Base-by-base conservation (phyloP, 2,797 vertebrate species). In the Champsocephalus gunnari region DNA sequence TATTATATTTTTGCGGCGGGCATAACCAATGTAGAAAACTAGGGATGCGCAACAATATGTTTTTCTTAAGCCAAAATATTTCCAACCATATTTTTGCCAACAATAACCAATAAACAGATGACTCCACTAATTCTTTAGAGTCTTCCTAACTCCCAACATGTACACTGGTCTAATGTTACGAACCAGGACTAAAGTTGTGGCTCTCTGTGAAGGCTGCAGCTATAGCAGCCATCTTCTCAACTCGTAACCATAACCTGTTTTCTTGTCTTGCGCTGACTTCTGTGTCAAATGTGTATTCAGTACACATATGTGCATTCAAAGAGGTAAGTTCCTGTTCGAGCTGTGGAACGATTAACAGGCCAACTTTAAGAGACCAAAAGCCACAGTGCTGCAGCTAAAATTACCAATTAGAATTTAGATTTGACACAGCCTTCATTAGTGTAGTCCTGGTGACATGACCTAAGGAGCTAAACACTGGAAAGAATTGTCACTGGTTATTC, bases 21-120 rank as follows among this genome's bases (percentile, higher is more conserved):
- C 41, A 53, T 45, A 83, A 86, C 71, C 92, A 92, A 80, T 2
- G 0, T 73, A 92, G 65, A 58, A 84, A 73, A 77, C 68, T 49
- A 66, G 53, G 67, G 49, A 61, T 28, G 28, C 55, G 53, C 71
- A 71, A 41, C 38, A 28, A 28, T 28, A 32, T 62, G 64, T 5
- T 69, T 70, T 57, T 57, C 14, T 54, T 28, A 75, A 71, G 21
- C 21, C 59, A 68, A 68, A 11, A 69, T 34, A 56, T 58, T 71
- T 11, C 6, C 7, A 55, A 59, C 6, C 34, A 65, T 28, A 64
- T 44, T 34, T 66, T 28, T 1, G 21, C 38, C 12, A 62, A 56
- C 62, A 71, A 53, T 56, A 68, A 65, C 3, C 3, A 44, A 48
- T 60, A 44, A 73, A 41, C 24, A 56, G 43, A 55, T 41, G 49